Base-by-base conservation (phyloP, 2,113 vertebrate genomes). In the Marmota flaviventris region DNA sequence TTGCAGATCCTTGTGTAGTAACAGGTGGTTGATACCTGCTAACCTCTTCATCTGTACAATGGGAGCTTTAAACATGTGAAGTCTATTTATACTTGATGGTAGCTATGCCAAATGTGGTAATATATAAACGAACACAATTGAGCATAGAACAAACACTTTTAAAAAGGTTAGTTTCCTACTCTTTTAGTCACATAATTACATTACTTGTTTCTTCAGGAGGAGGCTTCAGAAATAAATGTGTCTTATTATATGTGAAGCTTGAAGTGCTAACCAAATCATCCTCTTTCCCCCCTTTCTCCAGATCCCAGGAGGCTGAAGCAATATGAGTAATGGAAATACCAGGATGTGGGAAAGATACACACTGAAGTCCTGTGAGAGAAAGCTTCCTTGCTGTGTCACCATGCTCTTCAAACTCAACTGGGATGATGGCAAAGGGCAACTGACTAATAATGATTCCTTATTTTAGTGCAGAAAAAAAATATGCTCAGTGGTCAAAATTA, bases 281-380 rank as follows among this genome's bases (percentile, higher is more conserved):
- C 5, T 51, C 56, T 91, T 48, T 87, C 37, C 32, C 39, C 4
- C 5, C 14, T 85, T 67, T 85, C 24, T 72, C 56, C 65, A 34
- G 4, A 85, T 81, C 58, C 34, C 92, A 63, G 14, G 48, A 89
- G 48, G 13, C 25, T 65, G 48, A 96, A 37, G 58, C 34, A 89
- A 29, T 37, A 22, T 77, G 37, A 81, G 51, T 83, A 84, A 72
- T 69, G 42, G 77, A 93, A 29, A 91, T 4, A 45, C 18, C 91
- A 32, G 27, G 25, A 89, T 79, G 92, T 58, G 39, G 20, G 75
- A 27, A 93, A 94, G 81, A 82, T 39, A 24, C 53, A 76, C 58
- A 94, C n/a, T 75, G 79, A 93, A 97, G 53, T 73, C 39, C 70
- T 75, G 22, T 53, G 85, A 92, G 96, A 34, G 48, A 75, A 85